Conservation (phyloP, 64 coral and sea anemone species). For the Trachythela sp. region DNA sequence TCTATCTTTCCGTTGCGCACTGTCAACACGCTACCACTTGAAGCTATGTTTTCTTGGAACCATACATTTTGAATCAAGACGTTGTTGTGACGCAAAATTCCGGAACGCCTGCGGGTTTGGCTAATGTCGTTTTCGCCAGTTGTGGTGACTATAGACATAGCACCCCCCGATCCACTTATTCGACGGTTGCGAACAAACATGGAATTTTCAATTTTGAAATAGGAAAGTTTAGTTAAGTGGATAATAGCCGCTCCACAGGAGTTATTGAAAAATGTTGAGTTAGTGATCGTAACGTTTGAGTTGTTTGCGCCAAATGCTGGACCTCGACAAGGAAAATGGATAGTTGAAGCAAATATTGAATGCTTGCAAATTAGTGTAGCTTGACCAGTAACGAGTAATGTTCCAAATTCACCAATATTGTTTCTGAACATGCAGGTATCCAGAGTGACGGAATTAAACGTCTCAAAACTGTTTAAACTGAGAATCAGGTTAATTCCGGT, state of each 20-base stretch:
- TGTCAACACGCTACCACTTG: slow-evolving; percentile 14
- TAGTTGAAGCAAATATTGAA: neutral
- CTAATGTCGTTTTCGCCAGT: neutral
- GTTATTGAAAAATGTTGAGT: neutral
- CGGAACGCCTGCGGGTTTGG: neutral
- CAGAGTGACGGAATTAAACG: neutral
- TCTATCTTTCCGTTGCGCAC: slow-evolving; percentile 28
- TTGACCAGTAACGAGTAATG: neutral
- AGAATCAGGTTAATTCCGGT: neutral
- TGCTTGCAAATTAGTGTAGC: neutral
- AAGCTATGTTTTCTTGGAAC: slow-evolving; percentile 45
- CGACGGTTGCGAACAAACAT: neutral
- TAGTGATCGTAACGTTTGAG: neutral
- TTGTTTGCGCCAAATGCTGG: neutral
- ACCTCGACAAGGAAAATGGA: neutral
- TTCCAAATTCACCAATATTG: neutral
- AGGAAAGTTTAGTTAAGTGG: neutral
- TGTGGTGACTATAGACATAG: neutral
- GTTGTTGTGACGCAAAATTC: no score
- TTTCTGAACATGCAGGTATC: neutral
- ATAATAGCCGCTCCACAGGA: neutral
- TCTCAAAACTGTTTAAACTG: neutral
- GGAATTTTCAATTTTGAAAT: neutral
- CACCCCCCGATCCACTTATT: neutral
- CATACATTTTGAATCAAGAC: neutral